These are phyloP conservation scores for Gonioctena quinquepunctata DNA, from an alignment of 1,140 invertebrate species.

Conservation along the genomic window DNA sequence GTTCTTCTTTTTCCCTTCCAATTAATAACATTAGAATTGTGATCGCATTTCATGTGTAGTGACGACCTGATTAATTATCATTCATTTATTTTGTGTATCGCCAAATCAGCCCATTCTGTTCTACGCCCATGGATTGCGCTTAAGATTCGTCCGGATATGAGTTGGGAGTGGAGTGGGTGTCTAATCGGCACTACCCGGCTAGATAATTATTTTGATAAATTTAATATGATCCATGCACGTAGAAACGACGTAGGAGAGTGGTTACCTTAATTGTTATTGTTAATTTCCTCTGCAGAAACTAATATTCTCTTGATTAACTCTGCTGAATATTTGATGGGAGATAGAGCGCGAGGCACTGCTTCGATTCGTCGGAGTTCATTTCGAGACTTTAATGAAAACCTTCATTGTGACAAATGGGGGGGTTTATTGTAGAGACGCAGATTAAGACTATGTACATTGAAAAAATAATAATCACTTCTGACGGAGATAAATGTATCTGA, in stretches of 20 bases:
- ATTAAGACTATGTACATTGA: no score
- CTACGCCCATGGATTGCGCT: slow-evolving; percentile 36
- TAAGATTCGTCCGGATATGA: slow-evolving; percentile 52
- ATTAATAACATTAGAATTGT: no score
- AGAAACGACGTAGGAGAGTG: slow-evolving; percentile 28
- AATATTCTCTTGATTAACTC: slow-evolving; percentile 9
- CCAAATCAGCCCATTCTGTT: neutral
- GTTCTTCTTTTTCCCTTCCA: no score
- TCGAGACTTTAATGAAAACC: no score
- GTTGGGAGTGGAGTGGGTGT: slow-evolving; percentile 34
- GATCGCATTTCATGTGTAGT: no score
- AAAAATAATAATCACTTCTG: no score
- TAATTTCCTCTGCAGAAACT: slow-evolving; percentile 38
- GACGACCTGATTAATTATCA: no score
- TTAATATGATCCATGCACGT: slow-evolving; percentile 46
- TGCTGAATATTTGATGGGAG: neutral
- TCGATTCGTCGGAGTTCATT: neutral
- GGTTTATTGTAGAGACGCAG: no score
- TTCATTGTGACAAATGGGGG: no score
- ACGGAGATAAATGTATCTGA: no score
- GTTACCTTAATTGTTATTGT: slow-evolving; percentile 50
- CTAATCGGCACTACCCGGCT: slow-evolving; percentile 28
- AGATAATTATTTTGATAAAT: slow-evolving; percentile 52
- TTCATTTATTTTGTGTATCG: no score
- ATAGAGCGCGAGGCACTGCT: neutral